Evolutionary conservation across 2,113 vertebrate species (phyloP).

Genomic region (Silurus asotus): DNA sequence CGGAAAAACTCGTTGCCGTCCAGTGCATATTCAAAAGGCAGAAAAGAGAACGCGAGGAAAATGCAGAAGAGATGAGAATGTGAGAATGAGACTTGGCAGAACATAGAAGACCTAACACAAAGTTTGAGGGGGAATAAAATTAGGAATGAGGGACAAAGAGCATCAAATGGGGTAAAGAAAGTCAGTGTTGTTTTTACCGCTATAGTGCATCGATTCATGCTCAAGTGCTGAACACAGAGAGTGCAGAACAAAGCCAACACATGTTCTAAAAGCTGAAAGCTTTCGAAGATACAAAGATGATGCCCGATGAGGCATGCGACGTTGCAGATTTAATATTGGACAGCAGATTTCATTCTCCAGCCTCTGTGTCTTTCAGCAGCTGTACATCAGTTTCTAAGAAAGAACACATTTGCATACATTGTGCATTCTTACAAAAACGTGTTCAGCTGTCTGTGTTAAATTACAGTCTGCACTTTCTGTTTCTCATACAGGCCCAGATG

Average conservation of each 20-base stretch:
- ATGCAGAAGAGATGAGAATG: conserved; percentile 34
- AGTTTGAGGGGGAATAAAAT: conserved; percentile 10
- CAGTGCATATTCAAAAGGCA: conserved; percentile 62
- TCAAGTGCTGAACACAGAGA: background rate
- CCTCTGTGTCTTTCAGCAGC: conserved; percentile 2
- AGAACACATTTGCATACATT: conserved; percentile 20
- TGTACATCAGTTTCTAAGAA: background rate
- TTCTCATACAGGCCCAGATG: background rate
- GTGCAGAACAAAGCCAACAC: conserved; percentile 7
- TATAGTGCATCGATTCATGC: background rate
- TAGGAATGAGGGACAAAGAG: conserved; percentile 19
- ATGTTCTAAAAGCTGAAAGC: conserved; percentile 27
- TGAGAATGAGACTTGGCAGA: conserved; percentile 40
- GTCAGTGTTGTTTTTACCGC: conserved; percentile 29
- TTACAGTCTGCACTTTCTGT: background rate
- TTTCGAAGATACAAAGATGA: conserved; percentile 32
- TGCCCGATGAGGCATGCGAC: conserved; percentile 26
- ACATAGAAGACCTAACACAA: conserved; percentile 23
- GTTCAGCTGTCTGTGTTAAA: background rate
- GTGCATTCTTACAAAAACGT: background rate
- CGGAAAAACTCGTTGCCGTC: conserved; percentile 69
- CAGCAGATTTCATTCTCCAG: conserved; percentile 34
- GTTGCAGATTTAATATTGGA: conserved; percentile 25
- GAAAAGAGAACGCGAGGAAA: conserved; percentile 42
- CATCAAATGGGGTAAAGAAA: background rate